Percentiles rank a stretch among this genome's conserved stretches.
Evolutionary conservation across 2,113 vertebrate genomes (phyloP).

Genomic region (Cheilinus undulatus): DNA sequence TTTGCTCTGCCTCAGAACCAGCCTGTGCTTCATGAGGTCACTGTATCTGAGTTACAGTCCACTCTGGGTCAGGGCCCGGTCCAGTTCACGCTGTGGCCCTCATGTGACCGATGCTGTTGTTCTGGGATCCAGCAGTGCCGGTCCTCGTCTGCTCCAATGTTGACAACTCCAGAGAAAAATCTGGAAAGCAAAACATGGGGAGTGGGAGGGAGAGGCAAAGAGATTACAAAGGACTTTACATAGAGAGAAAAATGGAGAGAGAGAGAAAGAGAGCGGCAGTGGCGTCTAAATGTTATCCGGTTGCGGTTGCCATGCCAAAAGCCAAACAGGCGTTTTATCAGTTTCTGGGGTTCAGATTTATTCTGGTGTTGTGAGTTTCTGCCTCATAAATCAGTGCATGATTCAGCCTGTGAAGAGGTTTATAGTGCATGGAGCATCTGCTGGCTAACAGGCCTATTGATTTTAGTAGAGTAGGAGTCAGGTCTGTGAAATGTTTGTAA

Average conservation of each 20-base stretch:
- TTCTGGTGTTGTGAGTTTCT: constrained; percentile 52
- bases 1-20: constrained; percentile 47
- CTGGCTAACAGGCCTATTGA: constrained; percentile 16
- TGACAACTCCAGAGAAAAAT: constrained; percentile 55
- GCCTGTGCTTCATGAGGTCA: constrained; percentile 73
- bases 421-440: constrained; percentile 30
- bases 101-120: constrained; percentile 72
- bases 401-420: constrained; percentile 20
- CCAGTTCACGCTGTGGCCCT: constrained; percentile 68
- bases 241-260: background rate
- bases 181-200: constrained; percentile 47
- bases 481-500: constrained; percentile 13
- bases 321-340: constrained; percentile 62
- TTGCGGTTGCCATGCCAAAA: constrained; percentile 42
- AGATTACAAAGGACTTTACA: constrained; percentile 25
- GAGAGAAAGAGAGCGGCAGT: constrained; percentile 12
- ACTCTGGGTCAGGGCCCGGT: constrained; percentile 54
- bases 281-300: constrained; percentile 36
- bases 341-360: constrained; percentile 57
- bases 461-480: constrained; percentile 22
- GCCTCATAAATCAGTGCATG: constrained; percentile 52
- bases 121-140: constrained; percentile 65
- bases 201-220: constrained; percentile 16
- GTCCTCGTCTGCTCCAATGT: constrained; percentile 46
- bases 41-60: constrained; percentile 72